A percentile compares a stretch with the other conserved stretches of the same genome.
Evolutionary conservation across 2,113 vertebrate genomes (phyloP).

Genomic region (Erinaceus europaeus): DNA sequence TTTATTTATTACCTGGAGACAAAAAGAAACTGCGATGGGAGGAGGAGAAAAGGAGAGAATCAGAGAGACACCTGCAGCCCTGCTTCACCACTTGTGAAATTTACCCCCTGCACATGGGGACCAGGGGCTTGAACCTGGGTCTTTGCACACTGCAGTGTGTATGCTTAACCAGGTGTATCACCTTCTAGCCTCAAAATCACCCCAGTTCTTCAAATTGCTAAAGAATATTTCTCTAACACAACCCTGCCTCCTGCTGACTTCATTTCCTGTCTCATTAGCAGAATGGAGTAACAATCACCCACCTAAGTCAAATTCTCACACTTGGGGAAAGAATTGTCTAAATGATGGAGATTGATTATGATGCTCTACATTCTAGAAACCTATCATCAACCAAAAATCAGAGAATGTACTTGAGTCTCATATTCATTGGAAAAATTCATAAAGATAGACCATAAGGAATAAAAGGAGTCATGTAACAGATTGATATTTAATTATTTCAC

Average conservation of each 20-base stretch:
- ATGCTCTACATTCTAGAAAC: background rate
- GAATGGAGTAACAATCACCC: background rate
- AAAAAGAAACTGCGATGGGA: no score
- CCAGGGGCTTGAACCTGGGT: no score
- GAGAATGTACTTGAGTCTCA: background rate
- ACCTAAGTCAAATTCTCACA: background rate
- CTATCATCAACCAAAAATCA: background rate
- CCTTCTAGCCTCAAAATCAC: no score
- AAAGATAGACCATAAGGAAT: background rate
- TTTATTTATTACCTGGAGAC: no score
- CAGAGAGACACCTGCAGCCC: no score
- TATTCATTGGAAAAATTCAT: background rate
- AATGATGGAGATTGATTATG: background rate
- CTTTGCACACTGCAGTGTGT: no score
- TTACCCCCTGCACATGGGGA: no score
- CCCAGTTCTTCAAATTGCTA: background rate
- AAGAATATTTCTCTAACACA: background rate
- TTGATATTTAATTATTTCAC: background rate
- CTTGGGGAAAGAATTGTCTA: background rate
- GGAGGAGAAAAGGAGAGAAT: no score
- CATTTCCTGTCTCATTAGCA: background rate
- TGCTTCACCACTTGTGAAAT: no score
- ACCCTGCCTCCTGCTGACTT: background rate
- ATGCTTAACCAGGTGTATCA: no score
- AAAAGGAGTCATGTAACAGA: conserved; percentile 11